Conservation (phyloP, 2,797 vertebrate genomes). For the Chaetodon trifasciatus region DNA sequence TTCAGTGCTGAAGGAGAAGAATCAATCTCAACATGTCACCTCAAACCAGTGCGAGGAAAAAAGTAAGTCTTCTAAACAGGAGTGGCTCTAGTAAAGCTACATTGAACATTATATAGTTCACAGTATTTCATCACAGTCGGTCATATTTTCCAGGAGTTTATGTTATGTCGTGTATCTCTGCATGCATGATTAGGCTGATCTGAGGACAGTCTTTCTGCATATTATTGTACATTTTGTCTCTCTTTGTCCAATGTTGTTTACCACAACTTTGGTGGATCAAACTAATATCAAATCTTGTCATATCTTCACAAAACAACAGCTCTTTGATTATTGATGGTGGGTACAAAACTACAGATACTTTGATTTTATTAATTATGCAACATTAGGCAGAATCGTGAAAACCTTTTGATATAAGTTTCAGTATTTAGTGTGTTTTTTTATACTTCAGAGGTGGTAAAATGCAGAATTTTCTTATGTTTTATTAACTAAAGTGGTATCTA, state of each 20-base stretch:
- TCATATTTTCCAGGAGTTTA: not conserved
- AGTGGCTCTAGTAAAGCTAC: not conserved
- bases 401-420: too few species aligned
- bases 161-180: not conserved
- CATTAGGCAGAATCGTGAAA: not conserved
- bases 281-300: not conserved
- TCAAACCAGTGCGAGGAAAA: not conserved
- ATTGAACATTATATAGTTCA: not conserved
- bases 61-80: not conserved
- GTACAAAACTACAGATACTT: not conserved
- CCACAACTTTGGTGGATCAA: not conserved
- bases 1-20: constrained; percentile 31
- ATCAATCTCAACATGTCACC: constrained; percentile 42
- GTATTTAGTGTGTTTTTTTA: not conserved
- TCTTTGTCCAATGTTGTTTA: not conserved
- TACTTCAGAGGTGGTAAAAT: too few species aligned
- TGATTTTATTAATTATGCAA: not conserved
- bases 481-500: not conserved
- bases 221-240: not conserved
- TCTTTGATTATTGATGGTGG: not conserved
- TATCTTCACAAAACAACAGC: not conserved
- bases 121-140: too few species aligned
- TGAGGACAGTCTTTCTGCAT: not conserved
- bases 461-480: not conserved
- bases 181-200: not conserved